These are phyloP conservation scores for Eumerus sabulonum DNA, from an alignment of 2,888 invertebrate genomes.

Conservation along the genomic window DNA sequence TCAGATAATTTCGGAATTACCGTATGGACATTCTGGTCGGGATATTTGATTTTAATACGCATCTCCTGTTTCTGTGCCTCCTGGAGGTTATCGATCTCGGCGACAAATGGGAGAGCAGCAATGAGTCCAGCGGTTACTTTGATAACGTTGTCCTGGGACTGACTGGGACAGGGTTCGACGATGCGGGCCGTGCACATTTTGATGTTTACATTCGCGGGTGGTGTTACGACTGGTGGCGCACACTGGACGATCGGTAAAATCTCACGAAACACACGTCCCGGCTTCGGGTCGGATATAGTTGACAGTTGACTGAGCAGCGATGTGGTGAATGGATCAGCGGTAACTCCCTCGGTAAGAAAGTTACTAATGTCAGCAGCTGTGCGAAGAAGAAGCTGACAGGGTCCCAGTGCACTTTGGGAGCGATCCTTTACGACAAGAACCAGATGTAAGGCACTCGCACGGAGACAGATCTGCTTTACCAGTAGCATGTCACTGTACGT, in stretches of 20 bases:
- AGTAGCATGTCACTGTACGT: slow-evolving; percentile 87
- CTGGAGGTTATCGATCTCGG: slow-evolving; percentile 89
- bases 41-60: slow-evolving; percentile 92
- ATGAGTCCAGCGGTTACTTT: slow-evolving; percentile 96
- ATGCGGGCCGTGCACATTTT: slow-evolving; percentile 90
- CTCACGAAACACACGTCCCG: slow-evolving; percentile 88
- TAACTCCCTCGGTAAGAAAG: slow-evolving; percentile 80
- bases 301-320: slow-evolving; percentile 89
- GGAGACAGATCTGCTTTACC: slow-evolving; percentile 90
- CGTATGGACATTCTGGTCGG: slow-evolving; percentile 93
- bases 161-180: slow-evolving; percentile 90
- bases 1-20: slow-evolving; percentile 89
- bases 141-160: slow-evolving; percentile 87
- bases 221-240: slow-evolving; percentile 84
- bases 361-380: slow-evolving; percentile 81
- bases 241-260: slow-evolving; percentile 87
- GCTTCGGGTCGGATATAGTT: slow-evolving; percentile 89
- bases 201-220: slow-evolving; percentile 85
- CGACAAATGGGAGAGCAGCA: slow-evolving; percentile 91
- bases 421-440: slow-evolving; percentile 86
- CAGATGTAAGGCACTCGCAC: slow-evolving; percentile 89
- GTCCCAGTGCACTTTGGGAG: slow-evolving; percentile 86
- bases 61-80: slow-evolving; percentile 85
- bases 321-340: slow-evolving; percentile 89
- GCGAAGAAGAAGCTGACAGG: slow-evolving; percentile 87